Conservation (phyloP, 2,888 invertebrate genomes). For the Acholoe squamosa region DNA sequence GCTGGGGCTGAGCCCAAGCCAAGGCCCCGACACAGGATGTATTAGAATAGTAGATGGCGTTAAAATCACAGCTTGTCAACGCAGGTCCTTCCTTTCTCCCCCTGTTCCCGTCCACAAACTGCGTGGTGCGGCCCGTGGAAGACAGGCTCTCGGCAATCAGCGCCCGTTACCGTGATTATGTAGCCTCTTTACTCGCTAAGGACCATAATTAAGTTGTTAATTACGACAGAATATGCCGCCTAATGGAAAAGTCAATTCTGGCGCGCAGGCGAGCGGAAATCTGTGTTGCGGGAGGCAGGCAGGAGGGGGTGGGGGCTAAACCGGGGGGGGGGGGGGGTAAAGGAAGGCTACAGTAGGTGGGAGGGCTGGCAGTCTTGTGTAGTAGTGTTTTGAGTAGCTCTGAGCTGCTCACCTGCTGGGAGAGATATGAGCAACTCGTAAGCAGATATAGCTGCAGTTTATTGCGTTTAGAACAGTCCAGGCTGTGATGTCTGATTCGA, state of each 20-base stretch:
- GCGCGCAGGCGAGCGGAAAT: slow-evolving; percentile 47
- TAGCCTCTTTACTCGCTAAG: slow-evolving; percentile 50
- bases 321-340: not conserved
- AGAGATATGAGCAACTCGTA: slow-evolving; percentile 13
- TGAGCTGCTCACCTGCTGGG: slow-evolving; percentile 29
- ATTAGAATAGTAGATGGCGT: slow-evolving; percentile 42
- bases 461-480: not conserved
- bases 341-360: too few species aligned
- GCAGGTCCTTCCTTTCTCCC: not conserved
- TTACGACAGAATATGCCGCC: slow-evolving; percentile 48
- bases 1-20: not conserved
- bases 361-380: not conserved
- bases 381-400: slow-evolving; percentile 4
- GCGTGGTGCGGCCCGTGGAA: not conserved
- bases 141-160: not conserved
- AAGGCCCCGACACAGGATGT: not conserved
- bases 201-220: slow-evolving; percentile 53
- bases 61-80: slow-evolving; percentile 46
- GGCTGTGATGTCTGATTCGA: not conserved
- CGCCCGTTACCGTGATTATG: slow-evolving; percentile 50
- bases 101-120: not conserved
- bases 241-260: slow-evolving; percentile 55
- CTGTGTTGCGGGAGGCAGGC: not conserved
- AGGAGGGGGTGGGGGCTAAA: not conserved
- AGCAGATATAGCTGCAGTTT: slow-evolving; percentile 7